These are phyloP conservation scores for Hemiprocne comata DNA, from an alignment of 2,113 vertebrate genomes.

Conservation along the genomic window DNA sequence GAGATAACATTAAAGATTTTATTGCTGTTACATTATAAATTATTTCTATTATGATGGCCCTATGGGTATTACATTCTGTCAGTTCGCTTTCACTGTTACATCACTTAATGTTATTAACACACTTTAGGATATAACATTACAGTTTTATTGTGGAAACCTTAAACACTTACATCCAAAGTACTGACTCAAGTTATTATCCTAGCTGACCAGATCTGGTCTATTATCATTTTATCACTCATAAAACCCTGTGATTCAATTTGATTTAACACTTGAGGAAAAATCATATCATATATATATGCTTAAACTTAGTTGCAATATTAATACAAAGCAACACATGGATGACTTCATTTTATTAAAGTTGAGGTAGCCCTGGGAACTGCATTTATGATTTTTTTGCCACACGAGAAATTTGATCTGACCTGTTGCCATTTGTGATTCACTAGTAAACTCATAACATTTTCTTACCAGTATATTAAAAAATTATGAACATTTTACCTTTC, in stretches of 20 bases:
- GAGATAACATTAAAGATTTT: conserved; percentile 97
- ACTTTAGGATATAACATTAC: conserved; percentile 97
- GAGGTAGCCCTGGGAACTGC: conserved; percentile 71
- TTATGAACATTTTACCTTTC: conserved; percentile 14
- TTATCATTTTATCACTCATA: conserved; percentile 81
- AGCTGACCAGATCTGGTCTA: conserved; percentile 83
- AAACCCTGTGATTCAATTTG: conserved; percentile 82
- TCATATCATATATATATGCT: conserved; percentile 63
- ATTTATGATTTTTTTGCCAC: conserved; percentile 62
- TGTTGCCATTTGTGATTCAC: conserved; percentile 60
- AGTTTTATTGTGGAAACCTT: conserved; percentile 95
- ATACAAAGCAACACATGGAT: conserved; percentile 75
- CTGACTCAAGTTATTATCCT: conserved; percentile 94
- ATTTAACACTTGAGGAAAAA: conserved; percentile 76
- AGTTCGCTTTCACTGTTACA: conserved; percentile 94
- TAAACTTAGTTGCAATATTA: conserved; percentile 73
- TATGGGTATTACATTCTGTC: conserved; percentile 90
- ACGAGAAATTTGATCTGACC: conserved; percentile 70
- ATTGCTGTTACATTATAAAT: conserved; percentile 98
- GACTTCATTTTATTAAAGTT: conserved; percentile 81
- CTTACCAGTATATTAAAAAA: conserved; percentile 24
- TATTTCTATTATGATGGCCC: conserved; percentile 92
- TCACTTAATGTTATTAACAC: conserved; percentile 99
- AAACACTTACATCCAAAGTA: conserved; percentile 95
- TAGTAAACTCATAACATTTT: conserved; percentile 63